Percentiles rank a stretch among this genome's conserved stretches.
These are phyloP conservation scores for Diacarnus erythraeanus DNA, from an alignment of 37 sponge, comb jelly and placozoan genomes.

Conservation along the genomic window DNA sequence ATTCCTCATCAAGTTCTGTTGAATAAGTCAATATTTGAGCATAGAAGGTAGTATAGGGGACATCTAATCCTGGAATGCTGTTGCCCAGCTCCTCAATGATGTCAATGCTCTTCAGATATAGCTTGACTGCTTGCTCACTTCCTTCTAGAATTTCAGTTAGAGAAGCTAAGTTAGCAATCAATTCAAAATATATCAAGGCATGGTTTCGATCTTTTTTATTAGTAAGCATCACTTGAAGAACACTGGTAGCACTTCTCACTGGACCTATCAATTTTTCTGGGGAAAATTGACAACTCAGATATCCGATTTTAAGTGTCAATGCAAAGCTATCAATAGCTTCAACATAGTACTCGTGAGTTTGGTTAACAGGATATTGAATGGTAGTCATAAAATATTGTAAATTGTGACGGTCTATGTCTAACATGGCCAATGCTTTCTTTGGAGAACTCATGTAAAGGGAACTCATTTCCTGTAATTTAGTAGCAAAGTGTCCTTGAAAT, in stretches of 20 bases:
- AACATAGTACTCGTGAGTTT: background rate
- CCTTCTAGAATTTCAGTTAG: background rate
- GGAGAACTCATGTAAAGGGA: too few species aligned
- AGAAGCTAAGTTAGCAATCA: background rate
- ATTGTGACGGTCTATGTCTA: constrained; percentile 42
- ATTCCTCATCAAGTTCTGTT: background rate
- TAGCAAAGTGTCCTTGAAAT: too few species aligned
- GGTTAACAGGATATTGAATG: background rate
- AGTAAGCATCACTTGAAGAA: background rate
- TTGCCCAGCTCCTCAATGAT: background rate
- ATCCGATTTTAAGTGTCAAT: background rate
- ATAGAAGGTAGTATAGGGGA: background rate
- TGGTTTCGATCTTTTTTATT: too few species aligned
- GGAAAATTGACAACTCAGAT: background rate
- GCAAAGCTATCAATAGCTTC: background rate
- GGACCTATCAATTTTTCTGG: constrained; percentile 3
- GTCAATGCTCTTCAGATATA: background rate
- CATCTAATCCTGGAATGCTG: background rate
- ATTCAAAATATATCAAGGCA: background rate
- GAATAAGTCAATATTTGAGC: background rate
- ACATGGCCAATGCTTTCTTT: constrained; percentile 1
- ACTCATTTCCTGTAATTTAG: too few species aligned
- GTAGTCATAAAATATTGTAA: constrained; percentile 8
- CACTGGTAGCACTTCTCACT: background rate
- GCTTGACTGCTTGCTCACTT: background rate